These are phyloP conservation scores for Caenorhabditis sinica DNA, from an alignment of 2,888 invertebrate genomes.

Conservation along the genomic window DNA sequence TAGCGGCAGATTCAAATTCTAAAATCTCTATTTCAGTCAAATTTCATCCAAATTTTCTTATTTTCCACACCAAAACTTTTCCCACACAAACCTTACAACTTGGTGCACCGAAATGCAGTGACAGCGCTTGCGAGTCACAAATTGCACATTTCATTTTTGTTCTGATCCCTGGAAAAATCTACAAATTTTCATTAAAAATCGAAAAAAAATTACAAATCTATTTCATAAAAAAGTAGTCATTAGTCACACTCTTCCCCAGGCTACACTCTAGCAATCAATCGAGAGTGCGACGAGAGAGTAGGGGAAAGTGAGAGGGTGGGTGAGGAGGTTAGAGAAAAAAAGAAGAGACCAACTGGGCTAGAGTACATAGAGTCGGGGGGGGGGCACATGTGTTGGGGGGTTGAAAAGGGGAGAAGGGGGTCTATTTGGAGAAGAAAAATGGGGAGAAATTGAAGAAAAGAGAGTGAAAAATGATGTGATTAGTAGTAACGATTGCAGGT, in stretches of 20 bases:
- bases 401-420: no score
- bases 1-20: background rate
- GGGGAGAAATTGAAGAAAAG: no score
- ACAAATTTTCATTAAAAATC: background rate
- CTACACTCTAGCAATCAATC: conserved; percentile 64
- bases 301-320: conserved; percentile 4
- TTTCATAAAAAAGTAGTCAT: conserved; percentile 2
- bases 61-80: background rate
- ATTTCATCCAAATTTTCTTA: background rate
- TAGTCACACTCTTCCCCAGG: background rate
- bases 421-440: background rate
- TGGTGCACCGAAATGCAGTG: conserved; percentile 63
- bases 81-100: conserved; percentile 54
- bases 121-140: conserved; percentile 54
- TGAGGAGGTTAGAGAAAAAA: background rate
- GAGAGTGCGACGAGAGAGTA: conserved; percentile 39
- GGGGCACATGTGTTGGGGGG: no score
- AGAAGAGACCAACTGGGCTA: conserved; percentile 29
- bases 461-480: no score
- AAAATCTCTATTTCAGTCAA: no score
- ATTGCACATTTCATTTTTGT: conserved; percentile 58
- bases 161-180: background rate
- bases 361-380: conserved; percentile 1
- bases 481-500: no score
- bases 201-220: conserved; percentile 3